These are phyloP conservation scores for Lordiphosa fenestrarum DNA, from an alignment of 2,888 invertebrate genomes.

Conservation along the genomic window DNA sequence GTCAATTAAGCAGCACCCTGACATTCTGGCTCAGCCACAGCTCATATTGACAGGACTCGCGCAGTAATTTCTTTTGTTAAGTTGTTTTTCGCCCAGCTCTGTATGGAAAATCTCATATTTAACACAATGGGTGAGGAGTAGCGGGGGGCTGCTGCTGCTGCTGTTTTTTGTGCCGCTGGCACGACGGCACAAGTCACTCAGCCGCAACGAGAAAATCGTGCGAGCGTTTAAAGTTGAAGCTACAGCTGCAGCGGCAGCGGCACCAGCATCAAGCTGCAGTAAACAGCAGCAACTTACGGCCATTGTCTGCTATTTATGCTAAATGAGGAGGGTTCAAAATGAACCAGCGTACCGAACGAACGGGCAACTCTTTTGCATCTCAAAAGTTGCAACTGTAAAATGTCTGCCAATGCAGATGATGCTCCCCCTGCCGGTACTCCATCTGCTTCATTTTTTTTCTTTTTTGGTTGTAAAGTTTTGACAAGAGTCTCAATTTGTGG, in stretches of 20 bases:
- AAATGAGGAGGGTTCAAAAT: constrained; percentile 65
- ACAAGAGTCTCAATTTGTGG: constrained; percentile 1
- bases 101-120: constrained; percentile 39
- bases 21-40: background rate
- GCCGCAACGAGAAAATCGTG: constrained; percentile 76
- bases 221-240: constrained; percentile 64
- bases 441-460: constrained; percentile 5
- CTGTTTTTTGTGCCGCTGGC: constrained; percentile 50
- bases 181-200: constrained; percentile 74
- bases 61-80: constrained; percentile 4
- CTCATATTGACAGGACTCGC: constrained; percentile 13
- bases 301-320: constrained; percentile 68
- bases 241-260: constrained; percentile 26
- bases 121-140: constrained; percentile 30
- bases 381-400: constrained; percentile 52
- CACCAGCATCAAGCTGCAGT: constrained; percentile 7
- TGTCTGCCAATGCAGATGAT: constrained; percentile 17
- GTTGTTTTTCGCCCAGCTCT: constrained; percentile 2
- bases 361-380: constrained; percentile 8
- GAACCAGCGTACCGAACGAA: constrained; percentile 40
- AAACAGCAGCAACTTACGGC: constrained; percentile 32
- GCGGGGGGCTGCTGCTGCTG: background rate
- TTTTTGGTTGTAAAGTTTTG: constrained; percentile 7
- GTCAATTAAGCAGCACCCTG: constrained; percentile 22
- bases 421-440: too few species aligned